A percentile compares a stretch with the other conserved stretches of the same genome.
Conservation (phyloP, 2,113 vertebrate genomes). For the Cyanocitta stelleri region DNA sequence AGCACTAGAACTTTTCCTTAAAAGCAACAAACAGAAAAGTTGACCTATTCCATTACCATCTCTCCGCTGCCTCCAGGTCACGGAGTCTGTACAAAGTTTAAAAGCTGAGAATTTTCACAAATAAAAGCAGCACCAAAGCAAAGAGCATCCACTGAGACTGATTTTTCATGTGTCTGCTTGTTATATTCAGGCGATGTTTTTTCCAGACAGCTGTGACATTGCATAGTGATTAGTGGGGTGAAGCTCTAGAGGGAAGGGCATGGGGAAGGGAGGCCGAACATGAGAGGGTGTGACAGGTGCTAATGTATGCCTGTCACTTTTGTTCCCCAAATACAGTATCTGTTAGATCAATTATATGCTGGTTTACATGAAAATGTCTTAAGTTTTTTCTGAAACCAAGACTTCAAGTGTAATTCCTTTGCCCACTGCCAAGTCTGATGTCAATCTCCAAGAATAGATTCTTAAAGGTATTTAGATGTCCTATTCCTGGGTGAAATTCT, state of each 20-base stretch:
- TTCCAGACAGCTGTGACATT: slow-evolving; percentile 42
- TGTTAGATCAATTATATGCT: slow-evolving; percentile 32
- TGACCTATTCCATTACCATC: not conserved
- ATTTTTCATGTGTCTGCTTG: not conserved
- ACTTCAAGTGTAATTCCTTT: not conserved
- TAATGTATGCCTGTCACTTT: slow-evolving; percentile 28
- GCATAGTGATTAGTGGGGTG: slow-evolving; percentile 3
- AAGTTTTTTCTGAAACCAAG: slow-evolving; percentile 6
- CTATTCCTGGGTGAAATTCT: not conserved
- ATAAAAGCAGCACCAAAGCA: slow-evolving; percentile 9
- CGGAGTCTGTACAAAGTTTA: not conserved
- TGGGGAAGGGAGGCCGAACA: not conserved
- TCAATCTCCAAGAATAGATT: not conserved
- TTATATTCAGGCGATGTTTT: slow-evolving; percentile 19
- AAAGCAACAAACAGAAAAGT: not conserved
- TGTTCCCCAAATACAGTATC: not conserved
- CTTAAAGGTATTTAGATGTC: not conserved
- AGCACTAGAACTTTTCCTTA: not conserved
- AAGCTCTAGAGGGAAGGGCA: not conserved
- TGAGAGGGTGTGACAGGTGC: not conserved
- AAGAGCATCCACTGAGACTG: not conserved
- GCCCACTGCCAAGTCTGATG: not conserved
- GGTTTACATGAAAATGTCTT: slow-evolving; percentile 55
- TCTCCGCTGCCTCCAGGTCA: not conserved
- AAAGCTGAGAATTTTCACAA: slow-evolving; percentile 29